These are phyloP conservation scores for Lamprologus tigripictilis DNA, from an alignment of 2,113 vertebrate species.

Conservation along the genomic window DNA sequence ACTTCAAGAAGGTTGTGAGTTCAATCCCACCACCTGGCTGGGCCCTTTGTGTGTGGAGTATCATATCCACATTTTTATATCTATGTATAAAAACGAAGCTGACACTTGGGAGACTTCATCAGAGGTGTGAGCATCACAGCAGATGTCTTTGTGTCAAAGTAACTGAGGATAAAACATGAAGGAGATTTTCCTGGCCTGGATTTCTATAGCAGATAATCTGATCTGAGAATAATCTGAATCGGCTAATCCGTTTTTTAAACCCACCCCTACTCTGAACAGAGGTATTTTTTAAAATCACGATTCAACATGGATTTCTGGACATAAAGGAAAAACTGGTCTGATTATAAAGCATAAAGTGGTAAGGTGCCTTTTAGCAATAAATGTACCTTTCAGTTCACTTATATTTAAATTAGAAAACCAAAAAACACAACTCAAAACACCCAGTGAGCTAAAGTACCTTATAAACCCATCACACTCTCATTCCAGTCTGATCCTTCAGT, in stretches of 20 bases:
- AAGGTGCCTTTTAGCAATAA: not conserved
- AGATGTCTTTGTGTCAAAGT: not conserved
- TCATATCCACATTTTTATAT: not conserved
- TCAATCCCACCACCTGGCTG: not conserved
- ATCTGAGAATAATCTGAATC: not conserved
- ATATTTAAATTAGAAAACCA: not conserved
- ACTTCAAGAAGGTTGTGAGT: not conserved
- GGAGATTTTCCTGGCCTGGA: not conserved
- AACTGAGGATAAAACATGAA: not conserved
- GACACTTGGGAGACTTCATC: not conserved
- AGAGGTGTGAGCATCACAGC: not conserved
- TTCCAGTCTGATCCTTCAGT: not conserved
- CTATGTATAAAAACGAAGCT: not conserved
- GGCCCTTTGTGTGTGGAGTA: not conserved
- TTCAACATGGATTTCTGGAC: not conserved
- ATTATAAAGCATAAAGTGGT: not conserved
- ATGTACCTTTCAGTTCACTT: not conserved
- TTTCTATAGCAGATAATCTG: not conserved
- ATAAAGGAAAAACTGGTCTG: not conserved
- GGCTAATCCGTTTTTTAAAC: not conserved
- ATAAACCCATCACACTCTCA: not conserved
- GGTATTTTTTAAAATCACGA: accelerated
- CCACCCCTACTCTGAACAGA: not conserved
- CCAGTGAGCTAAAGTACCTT: not conserved
- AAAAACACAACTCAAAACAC: not conserved